Conservation (phyloP, 2,797 vertebrate species). For the Pagetopsis macropterus region DNA sequence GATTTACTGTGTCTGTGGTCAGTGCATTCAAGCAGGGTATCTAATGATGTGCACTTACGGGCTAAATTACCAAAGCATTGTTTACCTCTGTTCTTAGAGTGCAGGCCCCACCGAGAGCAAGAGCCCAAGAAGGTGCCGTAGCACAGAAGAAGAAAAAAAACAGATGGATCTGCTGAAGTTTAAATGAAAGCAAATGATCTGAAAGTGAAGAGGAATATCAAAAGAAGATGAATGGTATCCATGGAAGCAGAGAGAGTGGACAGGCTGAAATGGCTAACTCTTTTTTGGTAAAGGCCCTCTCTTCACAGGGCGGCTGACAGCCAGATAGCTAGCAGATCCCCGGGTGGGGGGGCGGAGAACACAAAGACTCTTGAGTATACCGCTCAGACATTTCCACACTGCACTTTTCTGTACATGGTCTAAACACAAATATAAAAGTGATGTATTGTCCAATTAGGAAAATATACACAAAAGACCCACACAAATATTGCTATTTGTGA, state of each 20-base stretch:
- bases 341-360: conserved; percentile 36
- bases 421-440: conserved; percentile 14
- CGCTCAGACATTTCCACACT: conserved; percentile 21
- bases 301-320: conserved; percentile 55
- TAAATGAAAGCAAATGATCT: conserved; percentile 63
- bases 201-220: conserved; percentile 35
- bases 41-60: conserved; percentile 75
- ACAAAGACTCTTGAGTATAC: conserved; percentile 18
- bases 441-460: conserved; percentile 12
- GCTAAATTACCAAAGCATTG: conserved; percentile 71
- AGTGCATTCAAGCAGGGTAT: conserved; percentile 58
- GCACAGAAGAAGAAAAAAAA: background rate
- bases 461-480: background rate
- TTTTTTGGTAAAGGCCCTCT: conserved; percentile 53
- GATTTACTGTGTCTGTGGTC: conserved; percentile 73
- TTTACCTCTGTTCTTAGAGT: conserved; percentile 68
- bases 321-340: conserved; percentile 53
- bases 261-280: conserved; percentile 47
- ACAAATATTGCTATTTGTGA: conserved; percentile 1
- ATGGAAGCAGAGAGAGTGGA: conserved; percentile 50
- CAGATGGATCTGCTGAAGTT: conserved; percentile 27
- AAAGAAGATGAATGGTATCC: conserved; percentile 61
- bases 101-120: conserved; percentile 32
- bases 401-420: background rate
- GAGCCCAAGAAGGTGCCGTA: conserved; percentile 30